phyloP scores from a whole-genome alignment of 2,888 invertebrate species.

The Dione vanillae region DNA sequence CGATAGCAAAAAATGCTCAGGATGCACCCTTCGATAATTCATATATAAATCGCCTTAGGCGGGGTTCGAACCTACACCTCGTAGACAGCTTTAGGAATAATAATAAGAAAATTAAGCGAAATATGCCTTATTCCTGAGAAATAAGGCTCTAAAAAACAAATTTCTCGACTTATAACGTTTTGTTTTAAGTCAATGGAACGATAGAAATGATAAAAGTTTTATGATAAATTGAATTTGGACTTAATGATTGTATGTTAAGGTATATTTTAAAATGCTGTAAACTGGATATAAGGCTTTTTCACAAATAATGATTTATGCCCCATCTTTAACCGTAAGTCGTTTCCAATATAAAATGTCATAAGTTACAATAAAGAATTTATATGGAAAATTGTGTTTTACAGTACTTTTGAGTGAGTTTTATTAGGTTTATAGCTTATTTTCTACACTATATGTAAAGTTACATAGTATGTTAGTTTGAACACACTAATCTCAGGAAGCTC shows the following conservation, averaged over 20 bases:
- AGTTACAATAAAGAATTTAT: conserved; percentile 23
- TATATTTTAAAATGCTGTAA: conserved; percentile 43
- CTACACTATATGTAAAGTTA: too few relatives aligned
- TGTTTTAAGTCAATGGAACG: conserved; percentile 40
- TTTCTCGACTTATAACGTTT: conserved; percentile 48
- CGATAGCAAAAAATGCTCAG: conserved; percentile 41
- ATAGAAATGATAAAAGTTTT: conserved; percentile 56
- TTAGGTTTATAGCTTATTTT: too few relatives aligned
- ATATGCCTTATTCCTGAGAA: conserved; percentile 1
- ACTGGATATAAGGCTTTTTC: conserved; percentile 53
- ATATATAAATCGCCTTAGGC: conserved; percentile 61
- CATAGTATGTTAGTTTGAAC: too few relatives aligned
- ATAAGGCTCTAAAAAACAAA: conserved; percentile 33
- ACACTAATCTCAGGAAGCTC: too few relatives aligned
- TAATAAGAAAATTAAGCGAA: conserved; percentile 35
- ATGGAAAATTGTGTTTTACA: not conserved
- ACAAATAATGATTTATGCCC: conserved; percentile 60
- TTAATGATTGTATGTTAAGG: conserved; percentile 30
- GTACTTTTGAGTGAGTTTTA: too few relatives aligned
- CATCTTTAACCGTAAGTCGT: conserved; percentile 59
- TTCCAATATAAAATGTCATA: conserved; percentile 32
- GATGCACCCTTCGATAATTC: conserved; percentile 51
- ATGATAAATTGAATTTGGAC: conserved; percentile 46
- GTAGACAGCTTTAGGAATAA: conserved; percentile 50
- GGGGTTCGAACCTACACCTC: conserved; percentile 59